Evolutionary conservation across 1,140 invertebrate genomes (phyloP).

Genomic region (Pseudomyrmex concolor): DNA sequence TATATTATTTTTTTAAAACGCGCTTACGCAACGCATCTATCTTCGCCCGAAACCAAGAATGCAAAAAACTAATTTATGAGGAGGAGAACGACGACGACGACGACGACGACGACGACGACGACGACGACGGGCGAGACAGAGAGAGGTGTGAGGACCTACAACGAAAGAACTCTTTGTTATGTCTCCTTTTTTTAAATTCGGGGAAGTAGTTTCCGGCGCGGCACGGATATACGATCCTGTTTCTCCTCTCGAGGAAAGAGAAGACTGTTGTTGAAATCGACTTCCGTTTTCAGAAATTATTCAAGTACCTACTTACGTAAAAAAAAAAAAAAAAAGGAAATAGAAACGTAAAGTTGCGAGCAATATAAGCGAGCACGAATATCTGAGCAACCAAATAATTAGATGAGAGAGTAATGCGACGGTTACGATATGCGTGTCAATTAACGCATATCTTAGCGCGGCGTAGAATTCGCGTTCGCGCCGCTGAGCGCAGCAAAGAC

Average conservation of each 20-base stretch:
- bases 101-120: slow-evolving; percentile 17
- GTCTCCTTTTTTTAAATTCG: slow-evolving; percentile 66
- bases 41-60: slow-evolving; percentile 28
- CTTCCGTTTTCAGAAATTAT: background rate
- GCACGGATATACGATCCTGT: slow-evolving; percentile 54
- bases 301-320: no score
- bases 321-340: no score
- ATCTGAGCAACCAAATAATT: background rate
- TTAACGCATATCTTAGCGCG: slow-evolving; percentile 33
- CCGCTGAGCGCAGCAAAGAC: slow-evolving; percentile 35
- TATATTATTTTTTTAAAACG: slow-evolving; percentile 32
- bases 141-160: slow-evolving; percentile 42
- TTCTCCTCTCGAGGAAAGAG: slow-evolving; percentile 13
- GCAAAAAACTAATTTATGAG: slow-evolving; percentile 52
- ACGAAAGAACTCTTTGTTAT: slow-evolving; percentile 66
- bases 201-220: slow-evolving; percentile 47
- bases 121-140: slow-evolving; percentile 8
- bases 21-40: slow-evolving; percentile 29
- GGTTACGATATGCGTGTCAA: slow-evolving; percentile 32
- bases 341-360: no score
- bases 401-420: slow-evolving; percentile 20
- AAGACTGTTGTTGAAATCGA: background rate
- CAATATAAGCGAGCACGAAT: background rate
- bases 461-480: slow-evolving; percentile 47
- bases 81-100: background rate